Base-by-base conservation (phyloP, 2,113 vertebrate genomes). In the Probosciger aterrimus region DNA sequence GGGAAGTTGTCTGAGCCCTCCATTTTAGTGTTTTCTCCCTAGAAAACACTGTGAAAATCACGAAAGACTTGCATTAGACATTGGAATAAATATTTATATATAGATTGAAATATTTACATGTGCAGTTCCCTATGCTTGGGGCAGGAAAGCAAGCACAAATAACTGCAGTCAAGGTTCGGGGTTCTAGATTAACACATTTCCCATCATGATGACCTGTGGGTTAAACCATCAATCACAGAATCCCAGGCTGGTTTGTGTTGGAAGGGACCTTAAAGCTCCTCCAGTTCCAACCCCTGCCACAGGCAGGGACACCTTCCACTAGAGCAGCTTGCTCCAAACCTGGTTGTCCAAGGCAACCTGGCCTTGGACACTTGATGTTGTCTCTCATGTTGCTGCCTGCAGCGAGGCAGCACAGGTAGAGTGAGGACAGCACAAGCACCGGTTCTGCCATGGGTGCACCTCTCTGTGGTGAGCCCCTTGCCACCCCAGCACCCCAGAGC, bases 331-430 rank as follows among this genome's bases (percentile, higher is more conserved):
- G 33, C 33, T 59, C 57, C 57, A 35, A 59, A 33, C 33, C n/a
- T n/a, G n/a, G n/a, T n/a, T 47, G 4, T 59, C 55, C 57, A 59
- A n/a, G n/a, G n/a, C n/a, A n/a, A 15, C 57, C 57, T n/a, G 33
- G 57, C 22, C 33, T 59, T 59, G 57, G 14, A 16, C 14, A 15
- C 57, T 59, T 35, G n/a, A 10, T 7, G 4, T 1, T 6, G 25
- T 22, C 39, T 9, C 60, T n/a, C 41, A 0, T 7, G 3, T 3
- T 4, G 0, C 74, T 8, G 22, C 62, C 41, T 31, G 0, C 33
- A 5, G 9, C 0, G 5, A 39, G 59, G 17, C 43, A 24, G 43
- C 3, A 10, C 17, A 18, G 18, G 52, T 5, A 31, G 79, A 41
- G 10, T 0, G 4, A 31, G 71, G 43, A 5, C 52, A 44, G 39